Conservation (phyloP, 2,888 invertebrate species). For the Bursaphelenchus okinawaensis region DNA sequence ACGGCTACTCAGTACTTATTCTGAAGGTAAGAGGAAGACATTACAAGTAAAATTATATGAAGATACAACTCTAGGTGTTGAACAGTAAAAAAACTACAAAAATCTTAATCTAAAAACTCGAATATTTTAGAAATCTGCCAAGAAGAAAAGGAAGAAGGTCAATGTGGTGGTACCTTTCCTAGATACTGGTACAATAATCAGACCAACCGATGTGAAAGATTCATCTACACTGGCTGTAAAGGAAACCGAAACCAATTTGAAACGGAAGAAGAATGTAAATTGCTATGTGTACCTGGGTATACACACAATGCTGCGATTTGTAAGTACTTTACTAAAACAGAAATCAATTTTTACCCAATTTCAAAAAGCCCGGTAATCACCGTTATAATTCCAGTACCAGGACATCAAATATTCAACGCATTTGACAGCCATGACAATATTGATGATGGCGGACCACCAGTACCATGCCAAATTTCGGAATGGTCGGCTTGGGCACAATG, state of each 20-base stretch:
- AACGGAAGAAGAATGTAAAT: conserved; percentile 59
- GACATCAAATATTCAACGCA: conserved; percentile 46
- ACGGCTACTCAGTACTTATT: conserved; percentile 47
- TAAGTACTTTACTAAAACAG: conserved; percentile 19
- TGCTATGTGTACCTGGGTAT: conserved; percentile 57
- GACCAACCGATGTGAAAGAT: conserved; percentile 72
- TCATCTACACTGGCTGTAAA: conserved; percentile 80
- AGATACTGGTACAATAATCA: conserved; percentile 79
- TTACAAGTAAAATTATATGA: neutral
- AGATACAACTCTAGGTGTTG: neutral
- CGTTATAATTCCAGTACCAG: conserved; percentile 40
- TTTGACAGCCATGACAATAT: conserved; percentile 34
- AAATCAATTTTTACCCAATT: neutral
- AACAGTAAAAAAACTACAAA: conserved; percentile 13
- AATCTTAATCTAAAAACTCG: neutral
- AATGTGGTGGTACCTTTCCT: conserved; percentile 78
- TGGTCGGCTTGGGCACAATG: conserved; percentile 77
- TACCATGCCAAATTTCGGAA: conserved; percentile 69
- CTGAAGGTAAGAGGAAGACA: conserved; percentile 42
- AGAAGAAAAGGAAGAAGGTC: conserved; percentile 73
- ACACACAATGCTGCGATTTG: conserved; percentile 42
- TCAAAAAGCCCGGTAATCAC: neutral
- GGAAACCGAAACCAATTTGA: conserved; percentile 56
- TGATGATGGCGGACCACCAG: conserved; percentile 47
- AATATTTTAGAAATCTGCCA: conserved; percentile 72